Evolutionary conservation across 2,113 vertebrate genomes (phyloP).

Genomic region (Microcebus murinus): DNA sequence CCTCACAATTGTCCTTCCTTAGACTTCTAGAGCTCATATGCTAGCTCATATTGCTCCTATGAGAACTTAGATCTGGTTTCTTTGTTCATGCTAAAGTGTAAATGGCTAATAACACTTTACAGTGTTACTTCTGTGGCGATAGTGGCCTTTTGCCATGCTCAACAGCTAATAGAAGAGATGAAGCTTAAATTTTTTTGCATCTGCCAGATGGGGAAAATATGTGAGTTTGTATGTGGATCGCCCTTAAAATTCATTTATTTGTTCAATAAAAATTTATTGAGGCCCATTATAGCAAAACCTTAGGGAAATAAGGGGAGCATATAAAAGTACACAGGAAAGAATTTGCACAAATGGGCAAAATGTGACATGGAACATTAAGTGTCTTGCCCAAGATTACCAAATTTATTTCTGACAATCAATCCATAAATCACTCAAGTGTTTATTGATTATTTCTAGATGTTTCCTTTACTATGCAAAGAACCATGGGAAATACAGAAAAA

Average conservation of each 20-base stretch:
- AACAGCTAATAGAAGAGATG: background rate
- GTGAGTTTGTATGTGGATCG: background rate
- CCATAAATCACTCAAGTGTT: background rate
- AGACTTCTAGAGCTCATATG: background rate
- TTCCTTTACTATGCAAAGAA: background rate
- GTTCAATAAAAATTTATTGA: conserved; percentile 16
- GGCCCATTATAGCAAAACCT: background rate
- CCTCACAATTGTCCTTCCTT: background rate
- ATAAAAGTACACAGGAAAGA: background rate
- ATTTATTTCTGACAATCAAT: conserved; percentile 35
- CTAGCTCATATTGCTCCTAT: background rate
- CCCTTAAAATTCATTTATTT: conserved; percentile 28
- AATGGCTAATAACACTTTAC: background rate
- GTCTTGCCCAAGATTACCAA: background rate
- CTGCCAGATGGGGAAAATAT: background rate
- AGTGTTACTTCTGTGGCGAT: background rate
- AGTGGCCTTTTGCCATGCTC: background rate
- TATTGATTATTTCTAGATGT: conserved; percentile 34
- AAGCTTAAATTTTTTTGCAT: background rate
- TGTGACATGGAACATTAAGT: background rate
- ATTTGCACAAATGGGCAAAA: background rate
- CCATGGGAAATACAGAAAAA: background rate
- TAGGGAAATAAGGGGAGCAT: background rate
- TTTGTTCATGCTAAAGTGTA: conserved; percentile 4
- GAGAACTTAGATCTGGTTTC: background rate